A percentile compares a stretch with the other conserved stretches of the same genome.
phyloP scores from a whole-genome alignment of 2,113 vertebrate genomes.

The Sisor rabdophorus region DNA sequence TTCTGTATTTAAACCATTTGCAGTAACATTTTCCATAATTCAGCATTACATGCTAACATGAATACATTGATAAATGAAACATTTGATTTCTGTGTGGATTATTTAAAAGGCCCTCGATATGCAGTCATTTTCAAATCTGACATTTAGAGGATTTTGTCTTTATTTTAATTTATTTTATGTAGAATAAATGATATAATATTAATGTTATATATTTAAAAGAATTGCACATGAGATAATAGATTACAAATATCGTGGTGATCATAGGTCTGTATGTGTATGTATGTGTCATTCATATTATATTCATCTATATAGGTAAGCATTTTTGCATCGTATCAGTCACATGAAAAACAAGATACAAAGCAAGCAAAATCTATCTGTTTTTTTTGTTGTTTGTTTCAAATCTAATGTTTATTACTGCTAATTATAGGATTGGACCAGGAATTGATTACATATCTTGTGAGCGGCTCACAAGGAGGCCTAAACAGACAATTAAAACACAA shows the following conservation, averaged over 20 bases:
- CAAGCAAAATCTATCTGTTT: constrained; percentile 17
- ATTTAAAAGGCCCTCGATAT: background rate
- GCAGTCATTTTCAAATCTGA: background rate
- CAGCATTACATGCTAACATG: background rate
- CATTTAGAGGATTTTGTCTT: background rate
- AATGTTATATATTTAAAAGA: background rate
- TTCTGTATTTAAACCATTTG: background rate
- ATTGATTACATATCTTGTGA: background rate
- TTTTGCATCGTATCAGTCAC: too few relatives aligned
- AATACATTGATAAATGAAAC: too few relatives aligned
- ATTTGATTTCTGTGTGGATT: background rate
- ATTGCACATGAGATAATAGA: too few relatives aligned
- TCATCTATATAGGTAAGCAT: constrained; percentile 27
- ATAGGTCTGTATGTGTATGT: too few relatives aligned
- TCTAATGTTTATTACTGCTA: background rate
- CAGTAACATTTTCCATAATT: background rate
- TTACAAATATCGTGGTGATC: too few relatives aligned
- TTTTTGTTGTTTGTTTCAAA: background rate
- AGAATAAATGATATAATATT: background rate
- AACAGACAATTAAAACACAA: constrained; percentile 48
- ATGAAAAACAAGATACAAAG: background rate
- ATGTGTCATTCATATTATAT: too few relatives aligned
- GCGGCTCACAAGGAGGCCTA: background rate
- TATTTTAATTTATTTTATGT: background rate
- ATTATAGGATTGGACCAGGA: background rate